Percentiles rank a stretch among this genome's conserved stretches.
These are phyloP conservation scores for Drosophila azteca DNA, from an alignment of 1,140 invertebrate genomes.

Conservation along the genomic window DNA sequence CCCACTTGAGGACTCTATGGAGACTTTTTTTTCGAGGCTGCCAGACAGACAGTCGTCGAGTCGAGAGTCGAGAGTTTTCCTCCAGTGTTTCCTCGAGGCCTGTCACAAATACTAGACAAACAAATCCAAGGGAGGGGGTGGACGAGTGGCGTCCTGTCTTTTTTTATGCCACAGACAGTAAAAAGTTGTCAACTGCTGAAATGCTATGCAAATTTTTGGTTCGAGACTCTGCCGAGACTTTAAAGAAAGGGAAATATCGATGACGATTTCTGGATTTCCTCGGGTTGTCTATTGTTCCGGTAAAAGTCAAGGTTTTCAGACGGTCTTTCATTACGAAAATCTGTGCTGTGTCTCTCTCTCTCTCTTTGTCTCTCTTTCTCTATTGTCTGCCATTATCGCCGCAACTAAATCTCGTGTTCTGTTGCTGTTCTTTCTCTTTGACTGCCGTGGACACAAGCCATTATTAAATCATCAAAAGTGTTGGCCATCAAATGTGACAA, in stretches of 20 bases:
- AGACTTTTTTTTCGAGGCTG: not conserved
- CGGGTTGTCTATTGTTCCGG: constrained; percentile 3
- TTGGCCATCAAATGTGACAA: constrained; percentile 77
- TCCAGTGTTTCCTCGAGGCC: constrained; percentile 18
- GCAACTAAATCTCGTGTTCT: too few relatives aligned
- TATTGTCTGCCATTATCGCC: constrained; percentile 2
- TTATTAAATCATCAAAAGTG: constrained; percentile 79
- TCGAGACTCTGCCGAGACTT: not conserved
- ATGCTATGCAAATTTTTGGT: constrained; percentile 59
- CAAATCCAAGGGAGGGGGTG: constrained; percentile 20
- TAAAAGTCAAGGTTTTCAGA: constrained; percentile 2
- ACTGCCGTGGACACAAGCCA: constrained; percentile 8
- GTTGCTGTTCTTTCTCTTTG: not conserved
- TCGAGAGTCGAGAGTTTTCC: constrained; percentile 32
- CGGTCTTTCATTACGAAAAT: too few relatives aligned
- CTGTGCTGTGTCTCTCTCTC: too few relatives aligned
- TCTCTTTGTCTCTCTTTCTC: not conserved
- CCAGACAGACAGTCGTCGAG: constrained; percentile 2
- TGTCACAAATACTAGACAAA: constrained; percentile 73
- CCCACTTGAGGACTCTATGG: too few relatives aligned
- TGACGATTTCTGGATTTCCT: constrained; percentile 1
- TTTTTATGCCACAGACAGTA: constrained; percentile 28
- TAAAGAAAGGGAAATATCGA: constrained; percentile 17
- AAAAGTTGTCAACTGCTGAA: constrained; percentile 75
- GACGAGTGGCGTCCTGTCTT: not conserved